Base-by-base conservation (phyloP, 1,140 invertebrate genomes). In the Galendromus occidentalis region DNA sequence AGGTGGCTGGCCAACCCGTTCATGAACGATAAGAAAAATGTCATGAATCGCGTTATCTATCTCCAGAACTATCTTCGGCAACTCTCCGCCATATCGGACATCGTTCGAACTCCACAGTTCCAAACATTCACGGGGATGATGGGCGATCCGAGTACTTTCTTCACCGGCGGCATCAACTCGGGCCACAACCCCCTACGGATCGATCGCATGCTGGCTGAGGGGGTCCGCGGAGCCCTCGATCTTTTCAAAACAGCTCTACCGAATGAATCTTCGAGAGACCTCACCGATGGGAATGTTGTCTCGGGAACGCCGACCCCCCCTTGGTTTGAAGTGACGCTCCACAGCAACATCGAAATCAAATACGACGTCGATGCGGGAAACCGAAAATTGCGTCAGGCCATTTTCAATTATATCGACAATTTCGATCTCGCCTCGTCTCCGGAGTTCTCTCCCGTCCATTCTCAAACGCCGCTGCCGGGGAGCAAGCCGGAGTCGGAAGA, bases 371-470 rank as follows among this genome's bases (percentile, higher is more conserved):
- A 59, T 22, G 22, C 17, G 14, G 33, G 22, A 6, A 25, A 33
- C 33, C 12, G 51, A 14, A 25, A 33, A 14, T 22, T 59, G 33
- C 25, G 51, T 20, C 51, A 59, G 33, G 51, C 51, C 20, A 33
- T 59, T 17, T 33, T 59, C 2, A 59, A 59, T 33, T 59, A 59
- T 59, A 59, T 59, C 14, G 51, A 59, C 51, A 59, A 33, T 22
- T 59, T 59, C 51, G 51, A 59, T 22, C 33, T 59, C 25, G 51
- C 51, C 2, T 59, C 51, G 14, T 59, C 51, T 59, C 51, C 51
- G 51, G 51, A 59, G 22, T 59, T 59, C 25, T 59, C 51, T 17
- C 51, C 51, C 25, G 51, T 59, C 25, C 51, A 59, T 33, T 59
- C 33, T 39, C 33, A 39, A 17, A 17, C 22, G 14, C 51, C 51